Base-by-base conservation (phyloP, 2,888 invertebrate genomes). In the Macrophya alboannulata region DNA sequence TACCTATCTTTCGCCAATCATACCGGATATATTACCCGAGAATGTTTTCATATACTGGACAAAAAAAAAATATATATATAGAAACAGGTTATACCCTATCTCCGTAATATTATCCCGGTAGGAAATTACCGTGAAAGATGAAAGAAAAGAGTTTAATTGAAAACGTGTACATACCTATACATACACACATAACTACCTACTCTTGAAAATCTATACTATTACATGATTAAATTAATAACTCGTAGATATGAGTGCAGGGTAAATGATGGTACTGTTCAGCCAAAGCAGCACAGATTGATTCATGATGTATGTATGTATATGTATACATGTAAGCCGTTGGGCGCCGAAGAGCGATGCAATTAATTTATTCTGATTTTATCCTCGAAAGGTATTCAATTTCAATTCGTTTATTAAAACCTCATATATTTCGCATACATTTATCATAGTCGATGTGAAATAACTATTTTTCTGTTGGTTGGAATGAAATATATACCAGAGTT, bases 131-230 rank as follows among this genome's bases (percentile, higher is more conserved):
- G 77, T 31, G 17, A 15, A 21, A 51, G 17, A 77, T 77, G 45
- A 72, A 72, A 72, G 45, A 40, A 43, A n/a, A 43, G 10, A 72
- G 40, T 43, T 31, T 77, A n/a, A 74, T 48, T 45, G 74, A 74
- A 74, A 43, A 21, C 21, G 12, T 25, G 45, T 12, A 31, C 31
- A 31, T 31, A n/a, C n/a, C n/a, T n/a, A n/a, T n/a, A n/a, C n/a
- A 31, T 31, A 31, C 31, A 31, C 31, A 31, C 3, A 31, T 3
- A 1, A 2, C 1, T 31, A 31, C 31, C 31, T 31, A 74, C 10
- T 0, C 55, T 55, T 17, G 8, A 10, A 8, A 17, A 76, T 76
- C 31, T 10, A 21, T 48, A 15, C n/a, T n/a, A n/a, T n/a, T n/a
- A 10, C n/a, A 17, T 31, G 31, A 43, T 31, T 40, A 6, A 51